Conservation (phyloP, 2,113 vertebrate species). For the Oplegnathus fasciatus region DNA sequence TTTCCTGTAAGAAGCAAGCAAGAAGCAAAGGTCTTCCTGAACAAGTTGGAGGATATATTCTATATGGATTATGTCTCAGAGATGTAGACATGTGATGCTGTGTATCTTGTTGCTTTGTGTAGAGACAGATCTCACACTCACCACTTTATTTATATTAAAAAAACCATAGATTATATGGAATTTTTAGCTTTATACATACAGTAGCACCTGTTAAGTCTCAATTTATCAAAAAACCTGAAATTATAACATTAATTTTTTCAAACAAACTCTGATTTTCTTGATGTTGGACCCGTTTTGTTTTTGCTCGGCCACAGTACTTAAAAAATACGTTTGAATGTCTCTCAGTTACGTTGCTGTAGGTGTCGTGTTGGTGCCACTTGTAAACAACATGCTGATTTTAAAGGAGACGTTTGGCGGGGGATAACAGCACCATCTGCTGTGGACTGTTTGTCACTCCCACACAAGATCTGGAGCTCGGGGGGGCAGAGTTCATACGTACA, state of each 20-base stretch:
- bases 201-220: background rate
- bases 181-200: background rate
- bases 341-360: background rate
- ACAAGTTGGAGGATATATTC: too few relatives aligned
- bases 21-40: too few relatives aligned
- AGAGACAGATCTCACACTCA: background rate
- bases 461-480: conserved; percentile 39
- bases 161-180: background rate
- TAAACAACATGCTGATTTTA: background rate
- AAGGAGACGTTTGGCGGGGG: conserved; percentile 7
- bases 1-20: background rate
- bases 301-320: background rate
- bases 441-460: conserved; percentile 54
- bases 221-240: too few relatives aligned
- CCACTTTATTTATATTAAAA: background rate
- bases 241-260: background rate
- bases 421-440: conserved; percentile 73
- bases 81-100: background rate
- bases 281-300: background rate
- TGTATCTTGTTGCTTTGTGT: background rate
- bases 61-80: background rate
- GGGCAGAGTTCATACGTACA: conserved; percentile 9
- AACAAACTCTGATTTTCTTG: background rate
- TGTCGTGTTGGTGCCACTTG: background rate
- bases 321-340: background rate